phyloP scores from a whole-genome alignment of 2,113 vertebrate genomes.

The Tragelaphus buxtoni region DNA sequence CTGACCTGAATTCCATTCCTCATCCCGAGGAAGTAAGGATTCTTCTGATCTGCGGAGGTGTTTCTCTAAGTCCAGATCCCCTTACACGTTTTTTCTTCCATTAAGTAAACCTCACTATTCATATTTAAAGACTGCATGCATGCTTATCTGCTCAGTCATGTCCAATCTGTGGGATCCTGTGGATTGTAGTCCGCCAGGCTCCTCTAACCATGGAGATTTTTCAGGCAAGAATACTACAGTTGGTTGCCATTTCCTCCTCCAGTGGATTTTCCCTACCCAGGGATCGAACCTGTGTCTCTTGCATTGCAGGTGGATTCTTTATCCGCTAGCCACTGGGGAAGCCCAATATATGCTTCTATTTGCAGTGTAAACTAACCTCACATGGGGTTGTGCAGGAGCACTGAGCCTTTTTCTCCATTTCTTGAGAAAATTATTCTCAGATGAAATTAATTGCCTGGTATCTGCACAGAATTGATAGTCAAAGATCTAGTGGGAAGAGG shows the following conservation, averaged over 20 bases:
- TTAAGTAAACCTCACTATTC: neutral
- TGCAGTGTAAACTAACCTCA: neutral
- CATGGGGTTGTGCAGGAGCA: neutral
- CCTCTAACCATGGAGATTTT: neutral
- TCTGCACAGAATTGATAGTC: neutral
- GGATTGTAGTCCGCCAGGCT: neutral
- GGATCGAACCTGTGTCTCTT: neutral
- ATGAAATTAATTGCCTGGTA: neutral
- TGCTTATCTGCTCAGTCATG: neutral
- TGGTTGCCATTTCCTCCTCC: neutral
- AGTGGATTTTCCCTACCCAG: neutral
- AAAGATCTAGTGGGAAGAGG: neutral
- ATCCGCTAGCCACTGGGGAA: rapidly evolving
- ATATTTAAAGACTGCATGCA: neutral
- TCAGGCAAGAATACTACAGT: neutral
- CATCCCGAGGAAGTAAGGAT: neutral
- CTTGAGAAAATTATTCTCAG: neutral
- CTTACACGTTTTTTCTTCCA: neutral
- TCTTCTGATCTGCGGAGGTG: neutral
- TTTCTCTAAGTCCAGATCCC: neutral
- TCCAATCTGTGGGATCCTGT: neutral
- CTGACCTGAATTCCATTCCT: neutral
- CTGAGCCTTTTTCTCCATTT: neutral
- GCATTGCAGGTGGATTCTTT: neutral
- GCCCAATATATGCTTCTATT: neutral